phyloP scores from a whole-genome alignment of 2,113 vertebrate genomes.

The Synodontis membranacea region DNA sequence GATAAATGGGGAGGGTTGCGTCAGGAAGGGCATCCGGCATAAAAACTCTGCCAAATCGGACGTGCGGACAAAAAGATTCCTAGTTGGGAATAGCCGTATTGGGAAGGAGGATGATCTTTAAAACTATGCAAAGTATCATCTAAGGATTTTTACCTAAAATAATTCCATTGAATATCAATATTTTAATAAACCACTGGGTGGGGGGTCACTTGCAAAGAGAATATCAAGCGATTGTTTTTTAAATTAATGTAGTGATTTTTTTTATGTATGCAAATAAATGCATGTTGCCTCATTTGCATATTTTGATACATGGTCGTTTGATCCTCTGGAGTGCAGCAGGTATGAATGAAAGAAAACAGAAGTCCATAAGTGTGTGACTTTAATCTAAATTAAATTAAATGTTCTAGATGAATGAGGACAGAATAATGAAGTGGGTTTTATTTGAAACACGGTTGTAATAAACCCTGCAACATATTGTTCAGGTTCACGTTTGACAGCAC shows the following conservation, averaged over 20 bases:
- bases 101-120: too few relatives aligned
- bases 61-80: too few relatives aligned
- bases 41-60: too few relatives aligned
- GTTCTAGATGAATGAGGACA: neutral
- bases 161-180: neutral
- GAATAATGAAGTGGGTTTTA: neutral
- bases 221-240: neutral
- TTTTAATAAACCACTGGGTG: neutral
- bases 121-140: too few relatives aligned
- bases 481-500: neutral
- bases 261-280: neutral
- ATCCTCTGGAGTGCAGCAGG: neutral
- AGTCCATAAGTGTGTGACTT: neutral
- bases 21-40: too few relatives aligned
- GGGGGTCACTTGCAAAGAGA: too few relatives aligned
- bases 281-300: neutral
- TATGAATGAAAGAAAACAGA: neutral
- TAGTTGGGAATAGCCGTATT: too few relatives aligned
- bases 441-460: neutral
- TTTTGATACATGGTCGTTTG: neutral
- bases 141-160: neutral
- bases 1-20: too few relatives aligned
- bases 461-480: neutral
- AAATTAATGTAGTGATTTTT: neutral
- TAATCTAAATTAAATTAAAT: neutral